These are phyloP conservation scores for Harpagoxenus sublaevis DNA, from an alignment of 2,888 invertebrate genomes.

Conservation along the genomic window DNA sequence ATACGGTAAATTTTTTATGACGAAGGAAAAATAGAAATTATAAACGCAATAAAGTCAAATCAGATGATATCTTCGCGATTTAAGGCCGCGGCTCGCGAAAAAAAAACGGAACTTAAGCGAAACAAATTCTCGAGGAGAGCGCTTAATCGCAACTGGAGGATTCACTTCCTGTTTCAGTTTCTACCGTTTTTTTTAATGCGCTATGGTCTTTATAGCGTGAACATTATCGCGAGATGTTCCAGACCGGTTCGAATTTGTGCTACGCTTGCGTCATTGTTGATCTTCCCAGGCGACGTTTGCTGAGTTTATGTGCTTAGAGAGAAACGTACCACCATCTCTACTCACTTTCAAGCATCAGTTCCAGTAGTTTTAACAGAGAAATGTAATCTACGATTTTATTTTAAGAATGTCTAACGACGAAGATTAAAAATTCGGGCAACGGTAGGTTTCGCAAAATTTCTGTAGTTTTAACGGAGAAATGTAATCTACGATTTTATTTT, in stretches of 20 bases:
- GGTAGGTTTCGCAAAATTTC: background rate
- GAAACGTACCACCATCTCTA: slow-evolving; percentile 14
- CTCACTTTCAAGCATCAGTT: background rate
- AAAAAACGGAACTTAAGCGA: background rate
- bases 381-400: background rate
- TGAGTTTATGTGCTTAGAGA: background rate
- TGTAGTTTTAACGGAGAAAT: background rate
- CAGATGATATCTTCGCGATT: background rate
- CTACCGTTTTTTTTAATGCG: background rate
- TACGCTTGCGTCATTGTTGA: slow-evolving; percentile 52
- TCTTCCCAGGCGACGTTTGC: slow-evolving; percentile 13
- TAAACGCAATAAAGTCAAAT: background rate
- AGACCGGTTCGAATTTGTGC: slow-evolving; percentile 35
- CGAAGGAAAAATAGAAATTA: background rate
- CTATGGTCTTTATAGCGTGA: background rate
- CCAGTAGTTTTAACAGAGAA: background rate
- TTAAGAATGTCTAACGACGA: background rate
- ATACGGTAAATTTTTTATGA: background rate
- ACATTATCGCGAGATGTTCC: slow-evolving; percentile 31
- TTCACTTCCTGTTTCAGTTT: background rate
- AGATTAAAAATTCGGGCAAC: background rate
- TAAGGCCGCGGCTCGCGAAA: background rate
- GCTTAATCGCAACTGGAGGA: background rate
- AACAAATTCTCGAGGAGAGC: background rate
- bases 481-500: background rate